These are phyloP conservation scores for Halesus radiatus DNA, from an alignment of 1,140 invertebrate genomes.

Conservation along the genomic window DNA sequence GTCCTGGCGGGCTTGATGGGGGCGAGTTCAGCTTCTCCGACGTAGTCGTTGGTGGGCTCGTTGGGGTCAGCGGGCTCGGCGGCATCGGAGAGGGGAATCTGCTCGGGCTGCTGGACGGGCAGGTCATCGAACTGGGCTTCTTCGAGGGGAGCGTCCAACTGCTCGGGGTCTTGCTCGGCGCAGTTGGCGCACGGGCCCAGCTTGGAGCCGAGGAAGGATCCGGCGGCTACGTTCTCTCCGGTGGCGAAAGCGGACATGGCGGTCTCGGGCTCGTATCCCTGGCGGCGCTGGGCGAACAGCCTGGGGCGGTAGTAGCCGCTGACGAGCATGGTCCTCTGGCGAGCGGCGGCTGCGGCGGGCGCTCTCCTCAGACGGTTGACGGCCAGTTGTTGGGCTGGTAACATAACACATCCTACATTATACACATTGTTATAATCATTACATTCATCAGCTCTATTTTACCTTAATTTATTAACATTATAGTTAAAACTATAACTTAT, in stretches of 20 bases:
- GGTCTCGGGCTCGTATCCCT: slow-evolving; percentile 51
- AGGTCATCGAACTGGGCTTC: background rate
- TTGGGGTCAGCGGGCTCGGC: slow-evolving; percentile 50
- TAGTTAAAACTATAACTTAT: no score
- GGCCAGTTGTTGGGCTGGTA: slow-evolving; percentile 39
- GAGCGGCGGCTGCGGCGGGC: slow-evolving; percentile 32
- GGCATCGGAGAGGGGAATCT: slow-evolving; percentile 53
- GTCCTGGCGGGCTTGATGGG: slow-evolving; percentile 42
- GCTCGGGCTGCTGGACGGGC: slow-evolving; percentile 37
- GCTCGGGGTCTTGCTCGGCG: slow-evolving; percentile 20
- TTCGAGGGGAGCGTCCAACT: background rate
- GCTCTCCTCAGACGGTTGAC: slow-evolving; percentile 41
- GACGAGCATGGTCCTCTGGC: slow-evolving; percentile 51
- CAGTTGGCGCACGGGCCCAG: slow-evolving; percentile 44
- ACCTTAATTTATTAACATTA: no score
- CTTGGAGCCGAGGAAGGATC: slow-evolving; percentile 51
- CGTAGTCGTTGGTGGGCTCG: slow-evolving; percentile 59
- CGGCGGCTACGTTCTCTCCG: slow-evolving; percentile 54
- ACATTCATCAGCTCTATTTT: no score
- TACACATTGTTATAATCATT: no score
- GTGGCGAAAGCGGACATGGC: slow-evolving; percentile 56
- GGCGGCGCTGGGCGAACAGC: slow-evolving; percentile 43
- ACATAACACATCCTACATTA: background rate
- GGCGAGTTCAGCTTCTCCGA: slow-evolving; percentile 46
- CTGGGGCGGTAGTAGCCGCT: slow-evolving; percentile 51